A percentile compares a stretch with the other conserved stretches of the same genome.
phyloP scores from a whole-genome alignment of 2,797 vertebrate genomes.

The Gallirallus australis region DNA sequence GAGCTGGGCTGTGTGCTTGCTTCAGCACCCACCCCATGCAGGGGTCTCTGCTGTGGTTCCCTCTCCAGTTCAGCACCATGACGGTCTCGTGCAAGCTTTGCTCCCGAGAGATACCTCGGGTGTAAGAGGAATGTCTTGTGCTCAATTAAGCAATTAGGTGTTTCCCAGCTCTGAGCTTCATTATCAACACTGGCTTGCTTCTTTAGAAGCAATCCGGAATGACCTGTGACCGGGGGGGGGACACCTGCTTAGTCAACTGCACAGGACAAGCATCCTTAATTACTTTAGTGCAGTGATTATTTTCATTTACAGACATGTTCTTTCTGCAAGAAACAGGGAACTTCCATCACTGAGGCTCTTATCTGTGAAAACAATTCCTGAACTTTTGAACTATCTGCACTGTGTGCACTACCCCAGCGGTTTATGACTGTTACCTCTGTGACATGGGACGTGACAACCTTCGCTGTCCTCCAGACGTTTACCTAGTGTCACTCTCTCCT shows the following conservation, averaged over 20 bases:
- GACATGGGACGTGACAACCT: slow-evolving; percentile 19
- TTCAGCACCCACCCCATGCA: fast-evolving
- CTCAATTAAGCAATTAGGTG: slow-evolving; percentile 32
- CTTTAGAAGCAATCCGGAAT: slow-evolving; percentile 2
- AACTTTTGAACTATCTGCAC: slow-evolving; percentile 1
- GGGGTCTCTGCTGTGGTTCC: neutral
- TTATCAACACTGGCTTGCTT: slow-evolving; percentile 19
- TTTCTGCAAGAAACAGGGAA: neutral
- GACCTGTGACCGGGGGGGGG: slow-evolving; percentile 1
- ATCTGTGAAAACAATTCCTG: slow-evolving; percentile 43
- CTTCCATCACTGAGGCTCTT: neutral
- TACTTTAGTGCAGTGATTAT: neutral
- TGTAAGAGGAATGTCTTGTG: neutral
- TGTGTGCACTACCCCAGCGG: fast-evolving
- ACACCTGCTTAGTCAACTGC: slow-evolving; percentile 36
- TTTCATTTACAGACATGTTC: neutral
- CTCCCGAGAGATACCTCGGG: neutral
- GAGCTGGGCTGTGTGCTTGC: neutral
- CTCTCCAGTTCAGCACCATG: neutral
- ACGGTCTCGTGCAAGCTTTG: neutral
- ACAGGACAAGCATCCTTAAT: slow-evolving; percentile 48
- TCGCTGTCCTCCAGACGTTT: neutral
- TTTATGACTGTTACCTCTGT: slow-evolving; percentile 5
- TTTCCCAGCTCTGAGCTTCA: slow-evolving; percentile 13
- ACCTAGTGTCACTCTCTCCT: neutral